Evolutionary conservation across 2,888 invertebrate species (phyloP), one percentile per base, ranked within the genome.

Genomic region (Cephalotes varians): DNA sequence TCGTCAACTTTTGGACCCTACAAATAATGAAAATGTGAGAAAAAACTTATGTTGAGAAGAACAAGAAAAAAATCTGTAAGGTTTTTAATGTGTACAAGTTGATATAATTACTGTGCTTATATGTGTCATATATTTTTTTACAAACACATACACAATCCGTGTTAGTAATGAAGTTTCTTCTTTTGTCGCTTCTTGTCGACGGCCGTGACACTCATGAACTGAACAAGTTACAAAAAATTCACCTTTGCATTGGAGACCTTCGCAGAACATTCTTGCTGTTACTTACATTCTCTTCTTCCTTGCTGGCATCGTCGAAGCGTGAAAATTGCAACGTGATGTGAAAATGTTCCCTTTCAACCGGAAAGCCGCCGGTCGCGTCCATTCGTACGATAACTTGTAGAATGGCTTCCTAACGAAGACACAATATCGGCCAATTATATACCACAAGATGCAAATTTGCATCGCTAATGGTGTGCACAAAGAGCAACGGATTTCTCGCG

Each of bases 341-440:
- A 74, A 85, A 84, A 87, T 79, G 60, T 77, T 56, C 31, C 79
- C 28, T 67, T 72, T 87, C 83, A 82, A 83, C 83, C 76, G 85
- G 77, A 69, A 56, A 83, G 65, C 77, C 60, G 73, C 81, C 56
- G 71, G 73, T 83, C 83, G 83, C 76, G 84, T 85, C 81, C 76
- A 76, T 82, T 84, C 58, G 77, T 67, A 44, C 83, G 81, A 86
- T 85, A 86, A 86, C 62, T 77, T 79, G 83, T 84, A 90, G 91
- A 91, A 91, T 91, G 83, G 87, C 67, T 73, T 85, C 84, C 90
- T 91, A 90, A 91, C 90, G 91, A 91, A 91, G 87, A 85, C 86
- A 91, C 91, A 91, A 91, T 91, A 87, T 91, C 85, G 86, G 85
- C 88, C 90, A 91, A 91, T 91, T 91, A 91, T 91, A 88, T 88